Percentiles rank a stretch among this genome's conserved stretches.
Evolutionary conservation across 2,113 vertebrate genomes (phyloP).

Genomic region (Arvicanthis niloticus): DNA sequence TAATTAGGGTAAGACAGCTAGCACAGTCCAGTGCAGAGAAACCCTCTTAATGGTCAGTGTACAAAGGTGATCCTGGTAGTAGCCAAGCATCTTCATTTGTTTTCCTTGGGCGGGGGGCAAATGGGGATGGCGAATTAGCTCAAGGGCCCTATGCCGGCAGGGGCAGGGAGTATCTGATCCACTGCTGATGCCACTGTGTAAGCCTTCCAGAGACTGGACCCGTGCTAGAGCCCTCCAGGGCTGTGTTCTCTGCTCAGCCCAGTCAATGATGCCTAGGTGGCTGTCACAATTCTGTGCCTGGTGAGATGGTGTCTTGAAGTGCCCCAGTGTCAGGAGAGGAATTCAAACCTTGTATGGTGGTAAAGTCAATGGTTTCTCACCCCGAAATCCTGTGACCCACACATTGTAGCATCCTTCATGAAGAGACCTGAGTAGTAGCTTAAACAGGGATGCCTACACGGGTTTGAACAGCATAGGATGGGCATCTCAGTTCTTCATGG

Average conservation of each 20-base stretch:
- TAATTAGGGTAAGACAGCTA: background rate
- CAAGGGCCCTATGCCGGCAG: background rate
- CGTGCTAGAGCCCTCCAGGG: rapidly evolving
- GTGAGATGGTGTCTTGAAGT: rapidly evolving
- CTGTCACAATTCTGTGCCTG: background rate
- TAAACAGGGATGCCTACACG: rapidly evolving
- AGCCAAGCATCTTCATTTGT: background rate
- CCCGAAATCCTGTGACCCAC: background rate
- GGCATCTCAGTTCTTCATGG: rapidly evolving
- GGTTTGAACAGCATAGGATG: background rate
- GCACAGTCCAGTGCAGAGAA: background rate
- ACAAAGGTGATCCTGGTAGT: background rate
- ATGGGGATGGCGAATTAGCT: background rate
- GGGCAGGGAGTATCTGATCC: rapidly evolving
- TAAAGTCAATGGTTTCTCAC: background rate
- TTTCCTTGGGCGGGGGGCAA: background rate
- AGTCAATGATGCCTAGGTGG: rapidly evolving
- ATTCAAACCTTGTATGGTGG: rapidly evolving
- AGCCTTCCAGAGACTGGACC: too few relatives aligned
- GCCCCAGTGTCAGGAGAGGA: background rate
- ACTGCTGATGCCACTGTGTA: too few relatives aligned
- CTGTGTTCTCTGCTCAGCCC: rapidly evolving
- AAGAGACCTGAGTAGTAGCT: rapidly evolving
- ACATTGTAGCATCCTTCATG: rapidly evolving
- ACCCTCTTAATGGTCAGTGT: background rate